Percentiles rank a stretch among this genome's conserved stretches.
phyloP scores from a whole-genome alignment of 2,888 invertebrate genomes.

The Spodoptera littoralis region DNA sequence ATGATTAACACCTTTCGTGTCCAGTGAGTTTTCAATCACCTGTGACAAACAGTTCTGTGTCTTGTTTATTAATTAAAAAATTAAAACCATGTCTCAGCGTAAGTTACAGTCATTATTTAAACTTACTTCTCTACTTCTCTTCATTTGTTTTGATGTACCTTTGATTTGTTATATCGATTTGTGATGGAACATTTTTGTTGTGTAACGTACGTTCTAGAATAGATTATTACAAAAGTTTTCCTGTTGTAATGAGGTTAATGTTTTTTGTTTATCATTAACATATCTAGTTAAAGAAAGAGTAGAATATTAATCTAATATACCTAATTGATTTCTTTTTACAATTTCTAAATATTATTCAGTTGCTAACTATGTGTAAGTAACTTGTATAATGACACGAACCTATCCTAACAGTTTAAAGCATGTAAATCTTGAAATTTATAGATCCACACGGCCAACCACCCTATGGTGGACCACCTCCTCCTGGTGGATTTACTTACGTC shows the following conservation, averaged over 20 bases:
- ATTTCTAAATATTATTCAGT: too few relatives aligned
- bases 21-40: conserved; percentile 50
- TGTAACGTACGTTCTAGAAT: conserved; percentile 4
- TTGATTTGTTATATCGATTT: not conserved
- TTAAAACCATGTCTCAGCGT: conserved; percentile 62
- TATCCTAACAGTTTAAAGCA: too few relatives aligned
- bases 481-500: conserved; percentile 70
- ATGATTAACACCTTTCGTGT: conserved; percentile 54
- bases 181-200: not conserved
- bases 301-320: too few relatives aligned
- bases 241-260: too few relatives aligned
- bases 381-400: too few relatives aligned
- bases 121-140: not conserved
- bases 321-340: too few relatives aligned
- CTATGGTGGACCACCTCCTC: conserved; percentile 52
- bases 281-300: too few relatives aligned
- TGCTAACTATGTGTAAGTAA: too few relatives aligned
- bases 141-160: not conserved
- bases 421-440: conserved; percentile 37
- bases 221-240: not conserved
- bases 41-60: conserved; percentile 29
- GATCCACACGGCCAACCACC: conserved; percentile 68
- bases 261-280: too few relatives aligned
- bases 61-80: conserved; percentile 32
- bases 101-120: conserved; percentile 43